Percentiles rank a stretch among this genome's conserved stretches.
phyloP scores from a whole-genome alignment of 2,797 vertebrate species.

The Halcyon badia region DNA sequence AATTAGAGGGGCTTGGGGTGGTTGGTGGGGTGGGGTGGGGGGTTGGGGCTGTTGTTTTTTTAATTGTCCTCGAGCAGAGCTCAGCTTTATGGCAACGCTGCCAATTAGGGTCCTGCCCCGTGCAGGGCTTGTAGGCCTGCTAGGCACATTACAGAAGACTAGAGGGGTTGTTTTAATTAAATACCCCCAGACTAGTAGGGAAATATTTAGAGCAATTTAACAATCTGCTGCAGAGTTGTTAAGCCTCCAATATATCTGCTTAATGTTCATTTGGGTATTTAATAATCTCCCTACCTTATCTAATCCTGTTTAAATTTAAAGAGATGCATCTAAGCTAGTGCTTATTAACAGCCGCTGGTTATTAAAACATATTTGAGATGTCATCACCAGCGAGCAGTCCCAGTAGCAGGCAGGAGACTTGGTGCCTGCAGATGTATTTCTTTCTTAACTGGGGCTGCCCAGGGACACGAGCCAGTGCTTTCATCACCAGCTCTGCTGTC shows the following conservation, averaged over 20 bases:
- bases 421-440: constrained; percentile 36
- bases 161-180: constrained; percentile 78
- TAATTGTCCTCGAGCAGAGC: constrained; percentile 48
- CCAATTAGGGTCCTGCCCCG: constrained; percentile 51
- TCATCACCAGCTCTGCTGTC: neutral
- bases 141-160: constrained; percentile 65
- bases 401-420: constrained; percentile 37
- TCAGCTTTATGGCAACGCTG: constrained; percentile 23
- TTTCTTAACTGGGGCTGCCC: constrained; percentile 20
- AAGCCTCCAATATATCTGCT: constrained; percentile 78
- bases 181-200: constrained; percentile 65
- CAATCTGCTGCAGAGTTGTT: constrained; percentile 77
- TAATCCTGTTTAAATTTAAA: constrained; percentile 83
- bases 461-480: neutral
- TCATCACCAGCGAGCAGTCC: constrained; percentile 47
- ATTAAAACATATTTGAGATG: constrained; percentile 77
- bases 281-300: constrained; percentile 81
- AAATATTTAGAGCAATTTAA: constrained; percentile 71
- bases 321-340: constrained; percentile 77
- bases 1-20: constrained; percentile 75
- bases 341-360: constrained; percentile 78
- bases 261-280: constrained; percentile 82
- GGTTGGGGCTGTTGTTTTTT: neutral
- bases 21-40: neutral
- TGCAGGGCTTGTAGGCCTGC: constrained; percentile 25